Conservation (phyloP, 2,797 vertebrate species). For the Onychomys leucogaster region DNA sequence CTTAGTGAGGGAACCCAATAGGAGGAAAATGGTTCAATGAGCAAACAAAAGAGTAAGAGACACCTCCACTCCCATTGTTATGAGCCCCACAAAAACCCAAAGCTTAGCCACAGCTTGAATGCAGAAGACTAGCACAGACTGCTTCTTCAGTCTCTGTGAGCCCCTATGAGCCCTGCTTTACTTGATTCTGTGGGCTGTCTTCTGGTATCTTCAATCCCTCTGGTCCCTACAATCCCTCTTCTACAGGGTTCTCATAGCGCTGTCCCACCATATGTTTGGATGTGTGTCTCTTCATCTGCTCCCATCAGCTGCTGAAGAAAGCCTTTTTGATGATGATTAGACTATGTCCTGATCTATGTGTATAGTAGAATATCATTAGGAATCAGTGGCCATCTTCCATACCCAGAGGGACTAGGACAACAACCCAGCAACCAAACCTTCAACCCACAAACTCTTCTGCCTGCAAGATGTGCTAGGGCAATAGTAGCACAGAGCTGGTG, state of each 20-base stretch:
- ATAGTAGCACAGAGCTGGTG: neutral
- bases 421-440: neutral
- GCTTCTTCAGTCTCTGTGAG: neutral
- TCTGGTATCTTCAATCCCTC: neutral
- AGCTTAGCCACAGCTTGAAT: neutral
- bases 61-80: neutral
- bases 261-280: neutral
- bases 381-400: neutral
- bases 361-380: neutral
- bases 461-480: no score
- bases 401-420: neutral
- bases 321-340: neutral
- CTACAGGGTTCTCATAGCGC: neutral
- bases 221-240: neutral
- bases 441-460: neutral
- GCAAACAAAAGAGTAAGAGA: neutral
- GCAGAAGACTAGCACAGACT: neutral
- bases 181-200: neutral
- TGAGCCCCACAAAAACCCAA: neutral
- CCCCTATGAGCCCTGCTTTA: neutral
- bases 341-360: neutral
- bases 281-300: neutral
- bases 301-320: neutral
- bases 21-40: neutral
- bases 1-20: neutral